Percentiles rank a stretch among this genome's conserved stretches.
Conservation (phyloP, 1,140 invertebrate genomes). For the Alviniconcha marisindica region DNA sequence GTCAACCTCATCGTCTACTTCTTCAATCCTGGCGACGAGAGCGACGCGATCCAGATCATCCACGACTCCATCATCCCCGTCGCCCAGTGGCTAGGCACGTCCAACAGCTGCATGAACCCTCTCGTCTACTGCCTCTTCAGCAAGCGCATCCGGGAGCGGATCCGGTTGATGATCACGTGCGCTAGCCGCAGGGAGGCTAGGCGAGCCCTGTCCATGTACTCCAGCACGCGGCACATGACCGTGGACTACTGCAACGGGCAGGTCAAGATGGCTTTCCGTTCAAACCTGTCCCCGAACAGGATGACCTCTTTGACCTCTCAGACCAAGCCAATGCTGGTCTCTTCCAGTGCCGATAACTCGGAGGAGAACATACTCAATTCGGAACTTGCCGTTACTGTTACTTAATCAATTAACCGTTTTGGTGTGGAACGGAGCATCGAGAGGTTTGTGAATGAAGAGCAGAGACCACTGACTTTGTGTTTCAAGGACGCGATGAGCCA, state of each 20-base stretch:
- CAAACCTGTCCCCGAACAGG: slow-evolving; percentile 26
- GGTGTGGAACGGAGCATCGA: background rate
- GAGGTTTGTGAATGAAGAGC: too few species aligned
- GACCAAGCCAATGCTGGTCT: background rate
- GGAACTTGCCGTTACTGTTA: background rate
- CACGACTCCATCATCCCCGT: slow-evolving; percentile 89
- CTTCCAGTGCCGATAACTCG: slow-evolving; percentile 5
- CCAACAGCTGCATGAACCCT: slow-evolving; percentile 98
- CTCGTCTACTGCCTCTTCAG: slow-evolving; percentile 98
- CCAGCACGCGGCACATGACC: slow-evolving; percentile 53
- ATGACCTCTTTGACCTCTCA: background rate
- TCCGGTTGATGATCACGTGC: slow-evolving; percentile 75
- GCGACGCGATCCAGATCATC: slow-evolving; percentile 80
- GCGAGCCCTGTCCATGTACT: slow-evolving; percentile 43
- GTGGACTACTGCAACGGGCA: slow-evolving; percentile 55
- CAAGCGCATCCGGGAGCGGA: slow-evolving; percentile 94
- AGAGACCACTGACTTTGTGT: too few species aligned
- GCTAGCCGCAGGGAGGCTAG: slow-evolving; percentile 28
- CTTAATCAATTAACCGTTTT: background rate
- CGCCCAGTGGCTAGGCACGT: slow-evolving; percentile 96
- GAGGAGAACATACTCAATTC: slow-evolving; percentile 27
- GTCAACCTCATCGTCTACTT: slow-evolving; percentile 58
- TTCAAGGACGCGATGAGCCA: too few species aligned
- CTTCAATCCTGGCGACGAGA: slow-evolving; percentile 31
- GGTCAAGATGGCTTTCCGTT: slow-evolving; percentile 41